Percentiles rank a stretch among this genome's conserved stretches.
Evolutionary conservation across 1,140 invertebrate species (phyloP).

Genomic region (Danaus plexippus): DNA sequence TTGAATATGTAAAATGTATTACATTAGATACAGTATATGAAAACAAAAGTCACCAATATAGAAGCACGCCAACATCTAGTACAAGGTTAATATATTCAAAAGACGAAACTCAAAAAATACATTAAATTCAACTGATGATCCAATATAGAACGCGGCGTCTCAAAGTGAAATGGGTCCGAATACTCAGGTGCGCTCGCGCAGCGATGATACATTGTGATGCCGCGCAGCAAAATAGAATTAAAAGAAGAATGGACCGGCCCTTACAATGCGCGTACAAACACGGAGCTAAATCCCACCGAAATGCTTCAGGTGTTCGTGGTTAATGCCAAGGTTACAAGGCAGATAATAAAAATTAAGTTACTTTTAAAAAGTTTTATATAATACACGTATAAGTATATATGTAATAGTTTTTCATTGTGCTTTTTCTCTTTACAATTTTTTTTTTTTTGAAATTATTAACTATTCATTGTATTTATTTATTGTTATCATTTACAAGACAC

Average conservation of each 20-base stretch:
- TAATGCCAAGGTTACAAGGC: constrained; percentile 20
- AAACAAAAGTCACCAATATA: no score
- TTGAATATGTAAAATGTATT: no score
- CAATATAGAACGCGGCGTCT: constrained; percentile 53
- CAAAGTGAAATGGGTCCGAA: constrained; percentile 59
- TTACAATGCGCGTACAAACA: constrained; percentile 45
- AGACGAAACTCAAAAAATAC: constrained; percentile 28
- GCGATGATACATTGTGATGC: constrained; percentile 53
- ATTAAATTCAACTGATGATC: constrained; percentile 40
- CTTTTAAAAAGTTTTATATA: no score
- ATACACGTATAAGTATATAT: no score
- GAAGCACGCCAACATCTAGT: not conserved
- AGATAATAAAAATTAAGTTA: constrained; percentile 9
- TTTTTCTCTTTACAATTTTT: no score
- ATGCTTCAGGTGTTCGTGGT: constrained; percentile 34
- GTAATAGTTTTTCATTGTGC: no score
- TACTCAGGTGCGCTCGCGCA: constrained; percentile 57
- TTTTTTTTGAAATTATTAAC: no score
- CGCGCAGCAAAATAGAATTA: constrained; percentile 59
- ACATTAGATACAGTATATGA: no score
- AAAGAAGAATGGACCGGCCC: constrained; percentile 57
- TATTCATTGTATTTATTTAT: no score
- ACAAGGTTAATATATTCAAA: not conserved
- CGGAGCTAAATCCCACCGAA: constrained; percentile 32
- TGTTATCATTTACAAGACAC: no score